Conservation (phyloP, 2,888 invertebrate genomes). For the Gastrophysa polygoni region DNA sequence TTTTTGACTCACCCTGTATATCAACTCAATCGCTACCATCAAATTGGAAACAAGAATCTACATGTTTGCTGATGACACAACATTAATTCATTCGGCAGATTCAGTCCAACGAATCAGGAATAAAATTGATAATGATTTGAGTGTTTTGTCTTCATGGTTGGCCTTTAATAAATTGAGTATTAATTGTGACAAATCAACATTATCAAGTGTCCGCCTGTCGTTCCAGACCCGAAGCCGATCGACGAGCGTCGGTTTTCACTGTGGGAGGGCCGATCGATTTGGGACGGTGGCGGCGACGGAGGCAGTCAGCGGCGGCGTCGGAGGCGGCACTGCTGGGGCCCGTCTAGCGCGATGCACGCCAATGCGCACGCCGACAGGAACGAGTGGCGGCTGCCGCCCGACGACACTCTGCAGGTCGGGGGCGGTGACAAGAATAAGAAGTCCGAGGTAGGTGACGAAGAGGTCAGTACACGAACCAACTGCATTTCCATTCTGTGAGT, state of each 20-base stretch:
- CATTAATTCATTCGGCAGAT: too few relatives aligned
- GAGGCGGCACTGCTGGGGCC: slow-evolving; percentile 62
- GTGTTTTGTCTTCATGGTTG: too few relatives aligned
- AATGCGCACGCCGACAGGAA: slow-evolving; percentile 87
- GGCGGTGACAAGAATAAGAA: slow-evolving; percentile 85
- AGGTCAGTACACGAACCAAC: slow-evolving; percentile 58
- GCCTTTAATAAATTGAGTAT: too few relatives aligned
- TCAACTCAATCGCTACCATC: too few relatives aligned
- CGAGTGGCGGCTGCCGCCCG: slow-evolving; percentile 91
- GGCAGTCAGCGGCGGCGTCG: slow-evolving; percentile 9
- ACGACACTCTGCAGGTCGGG: slow-evolving; percentile 85
- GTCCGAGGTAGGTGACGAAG: slow-evolving; percentile 68
- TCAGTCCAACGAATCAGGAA: too few relatives aligned
- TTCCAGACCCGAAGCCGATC: slow-evolving; percentile 8
- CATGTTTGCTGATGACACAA: too few relatives aligned
- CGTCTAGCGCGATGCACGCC: slow-evolving; percentile 78
- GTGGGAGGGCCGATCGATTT: slow-evolving; percentile 36
- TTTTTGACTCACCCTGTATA: too few relatives aligned
- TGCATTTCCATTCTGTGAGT: too few relatives aligned
- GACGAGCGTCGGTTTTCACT: slow-evolving; percentile 29
- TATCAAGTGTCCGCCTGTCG: not conserved
- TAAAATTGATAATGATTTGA: too few relatives aligned
- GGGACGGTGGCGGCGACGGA: slow-evolving; percentile 50
- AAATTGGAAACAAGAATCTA: too few relatives aligned
- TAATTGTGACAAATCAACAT: too few relatives aligned